Evolutionary conservation across 1,140 invertebrate species (phyloP).

Genomic region (Caenorhabditis latens): DNA sequence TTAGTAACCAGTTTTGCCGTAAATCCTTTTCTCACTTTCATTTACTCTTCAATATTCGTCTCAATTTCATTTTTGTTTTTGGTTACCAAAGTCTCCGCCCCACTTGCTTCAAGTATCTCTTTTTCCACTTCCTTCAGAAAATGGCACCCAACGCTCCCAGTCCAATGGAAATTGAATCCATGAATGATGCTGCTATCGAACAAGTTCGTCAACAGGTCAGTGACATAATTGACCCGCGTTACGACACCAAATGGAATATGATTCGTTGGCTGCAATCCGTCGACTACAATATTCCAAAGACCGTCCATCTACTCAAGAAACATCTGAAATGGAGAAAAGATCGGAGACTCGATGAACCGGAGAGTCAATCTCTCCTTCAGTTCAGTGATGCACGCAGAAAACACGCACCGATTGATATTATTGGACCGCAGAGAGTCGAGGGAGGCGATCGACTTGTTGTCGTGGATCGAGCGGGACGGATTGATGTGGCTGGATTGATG

Average conservation of each 20-base stretch:
- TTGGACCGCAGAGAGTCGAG: conserved; percentile 57
- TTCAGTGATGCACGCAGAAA: conserved; percentile 54
- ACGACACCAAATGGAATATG: conserved; percentile 64
- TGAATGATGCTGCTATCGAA: conserved; percentile 42
- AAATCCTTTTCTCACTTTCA: not conserved
- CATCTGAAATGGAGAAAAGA: conserved; percentile 63
- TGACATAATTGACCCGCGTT: conserved; percentile 54
- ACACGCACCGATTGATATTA: conserved; percentile 58
- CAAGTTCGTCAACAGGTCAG: conserved; percentile 48
- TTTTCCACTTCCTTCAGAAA: not conserved
- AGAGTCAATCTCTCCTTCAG: conserved; percentile 44
- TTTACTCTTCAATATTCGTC: not conserved
- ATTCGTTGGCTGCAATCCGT: conserved; percentile 62
- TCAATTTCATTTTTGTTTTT: not conserved
- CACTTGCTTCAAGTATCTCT: not conserved
- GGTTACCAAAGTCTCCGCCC: not conserved
- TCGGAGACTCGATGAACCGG: conserved; percentile 56
- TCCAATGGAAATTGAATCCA: conserved; percentile 15
- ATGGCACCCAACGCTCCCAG: conserved; percentile 48
- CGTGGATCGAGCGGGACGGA: conserved; percentile 61
- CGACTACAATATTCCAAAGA: conserved; percentile 60
- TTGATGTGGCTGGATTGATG: conserved; percentile 64
- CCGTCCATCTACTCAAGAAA: conserved; percentile 59
- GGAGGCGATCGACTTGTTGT: conserved; percentile 61
- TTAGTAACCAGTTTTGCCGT: not conserved